These are phyloP conservation scores for Brachionus asplanchnoidis DNA, from an alignment of 1,140 invertebrate species.

Conservation along the genomic window DNA sequence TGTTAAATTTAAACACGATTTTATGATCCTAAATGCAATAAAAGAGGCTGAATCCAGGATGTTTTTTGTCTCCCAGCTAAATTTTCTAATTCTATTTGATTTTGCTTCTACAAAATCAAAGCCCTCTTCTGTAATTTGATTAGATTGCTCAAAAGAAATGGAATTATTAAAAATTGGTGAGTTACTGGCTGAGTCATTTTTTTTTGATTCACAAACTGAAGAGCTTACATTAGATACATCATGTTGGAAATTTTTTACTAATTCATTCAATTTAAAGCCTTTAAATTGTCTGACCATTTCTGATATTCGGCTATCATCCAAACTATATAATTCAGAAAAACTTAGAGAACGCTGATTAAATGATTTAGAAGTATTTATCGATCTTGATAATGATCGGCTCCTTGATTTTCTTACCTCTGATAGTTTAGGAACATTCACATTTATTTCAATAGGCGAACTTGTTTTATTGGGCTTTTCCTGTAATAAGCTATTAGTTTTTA, in stretches of 20 bases:
- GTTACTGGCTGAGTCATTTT: neutral
- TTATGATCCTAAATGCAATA: neutral
- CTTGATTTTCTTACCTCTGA: neutral
- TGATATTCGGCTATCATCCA: neutral
- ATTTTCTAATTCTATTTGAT: neutral
- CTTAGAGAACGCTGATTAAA: neutral
- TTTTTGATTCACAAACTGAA: neutral
- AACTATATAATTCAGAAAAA: neutral
- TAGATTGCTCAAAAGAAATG: neutral
- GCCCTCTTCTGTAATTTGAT: neutral
- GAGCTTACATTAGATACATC: neutral
- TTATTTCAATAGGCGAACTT: neutral
- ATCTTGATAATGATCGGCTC: constrained; percentile 2
- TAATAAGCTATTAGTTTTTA: neutral
- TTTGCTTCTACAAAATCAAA: neutral
- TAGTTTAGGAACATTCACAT: neutral
- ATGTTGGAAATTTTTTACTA: neutral
- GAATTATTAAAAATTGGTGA: neutral
- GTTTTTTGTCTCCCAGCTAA: constrained; percentile 9
- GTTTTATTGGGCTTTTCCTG: neutral
- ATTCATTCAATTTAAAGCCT: neutral
- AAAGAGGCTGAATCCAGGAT: neutral
- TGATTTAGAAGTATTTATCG: neutral
- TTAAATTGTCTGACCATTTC: neutral
- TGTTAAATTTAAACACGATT: neutral